phyloP scores from a whole-genome alignment of 2,113 vertebrate species.

The Heteronetta atricapilla region DNA sequence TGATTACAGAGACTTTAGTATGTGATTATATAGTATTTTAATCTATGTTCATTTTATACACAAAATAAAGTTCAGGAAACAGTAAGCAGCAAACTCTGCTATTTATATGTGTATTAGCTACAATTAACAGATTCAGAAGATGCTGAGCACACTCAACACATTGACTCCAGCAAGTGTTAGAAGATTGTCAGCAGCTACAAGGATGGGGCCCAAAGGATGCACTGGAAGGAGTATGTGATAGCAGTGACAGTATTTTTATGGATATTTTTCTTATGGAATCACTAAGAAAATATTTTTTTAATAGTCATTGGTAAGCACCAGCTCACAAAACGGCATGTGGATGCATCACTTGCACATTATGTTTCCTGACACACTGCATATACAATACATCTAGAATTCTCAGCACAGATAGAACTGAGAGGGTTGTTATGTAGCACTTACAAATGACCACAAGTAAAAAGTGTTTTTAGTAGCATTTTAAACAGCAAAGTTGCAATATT shows the following conservation, averaged over 20 bases:
- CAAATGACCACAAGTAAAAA: constrained; percentile 18
- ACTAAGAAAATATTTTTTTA: constrained; percentile 34
- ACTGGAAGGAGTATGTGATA: background rate
- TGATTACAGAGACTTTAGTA: constrained; percentile 60
- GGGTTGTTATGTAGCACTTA: constrained; percentile 25
- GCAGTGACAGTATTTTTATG: constrained; percentile 20
- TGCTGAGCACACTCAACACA: constrained; percentile 1
- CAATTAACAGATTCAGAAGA: constrained; percentile 47
- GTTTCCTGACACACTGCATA: constrained; percentile 5
- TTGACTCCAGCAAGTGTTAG: background rate
- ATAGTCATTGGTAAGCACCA: constrained; percentile 35
- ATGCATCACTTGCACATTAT: constrained; percentile 14
- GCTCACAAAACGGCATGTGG: constrained; percentile 20
- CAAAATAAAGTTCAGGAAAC: constrained; percentile 37
- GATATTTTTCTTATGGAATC: background rate
- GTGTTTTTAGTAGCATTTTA: constrained; percentile 46
- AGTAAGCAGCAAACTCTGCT: constrained; percentile 34
- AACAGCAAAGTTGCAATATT: constrained; percentile 31
- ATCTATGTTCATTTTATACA: constrained; percentile 61
- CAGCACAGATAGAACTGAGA: constrained; percentile 21
- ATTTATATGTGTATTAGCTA: constrained; percentile 14
- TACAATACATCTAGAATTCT: constrained; percentile 52
- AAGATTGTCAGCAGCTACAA: background rate
- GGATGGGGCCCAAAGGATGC: background rate
- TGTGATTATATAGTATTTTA: constrained; percentile 59